Evolutionary conservation across 2,888 invertebrate species (phyloP).

Genomic region (Lapara coniferarum): DNA sequence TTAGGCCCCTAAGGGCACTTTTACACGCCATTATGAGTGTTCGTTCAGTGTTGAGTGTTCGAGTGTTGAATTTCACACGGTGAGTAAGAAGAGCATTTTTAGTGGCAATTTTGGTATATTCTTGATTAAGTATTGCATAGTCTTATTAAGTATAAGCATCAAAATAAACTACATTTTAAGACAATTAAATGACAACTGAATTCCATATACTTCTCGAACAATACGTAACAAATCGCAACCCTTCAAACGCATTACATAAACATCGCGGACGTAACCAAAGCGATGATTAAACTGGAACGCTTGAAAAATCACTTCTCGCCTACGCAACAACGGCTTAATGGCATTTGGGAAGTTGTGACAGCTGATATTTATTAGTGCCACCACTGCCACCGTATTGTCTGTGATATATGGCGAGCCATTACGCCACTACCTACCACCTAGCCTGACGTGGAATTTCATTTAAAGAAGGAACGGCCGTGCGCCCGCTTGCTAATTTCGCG

Average conservation of each 20-base stretch:
- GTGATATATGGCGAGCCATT: constrained; percentile 71
- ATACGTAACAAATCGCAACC: neutral
- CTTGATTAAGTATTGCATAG: no score
- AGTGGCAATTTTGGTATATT: no score
- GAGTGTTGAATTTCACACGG: no score
- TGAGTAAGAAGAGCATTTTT: no score
- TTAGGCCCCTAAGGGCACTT: no score
- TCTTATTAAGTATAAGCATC: no score
- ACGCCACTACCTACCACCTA: constrained; percentile 61
- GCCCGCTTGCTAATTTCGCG: constrained; percentile 69
- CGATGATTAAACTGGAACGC: constrained; percentile 37
- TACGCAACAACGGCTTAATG: constrained; percentile 40
- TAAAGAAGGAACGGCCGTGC: constrained; percentile 66
- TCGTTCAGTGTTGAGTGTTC: no score
- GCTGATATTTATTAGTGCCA: constrained; percentile 70
- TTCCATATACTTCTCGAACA: no score
- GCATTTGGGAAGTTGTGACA: constrained; percentile 63
- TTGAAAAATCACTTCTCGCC: constrained; percentile 45
- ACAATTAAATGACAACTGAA: no score
- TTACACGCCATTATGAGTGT: no score
- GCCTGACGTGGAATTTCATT: constrained; percentile 80
- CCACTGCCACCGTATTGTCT: constrained; percentile 63
- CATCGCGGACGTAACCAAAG: constrained; percentile 26
- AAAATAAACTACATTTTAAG: no score
- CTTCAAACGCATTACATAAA: neutral